Evolutionary conservation across 2,797 vertebrate genomes (phyloP), one percentile per base, ranked within the genome.

Genomic region (Sebastes minor): DNA sequence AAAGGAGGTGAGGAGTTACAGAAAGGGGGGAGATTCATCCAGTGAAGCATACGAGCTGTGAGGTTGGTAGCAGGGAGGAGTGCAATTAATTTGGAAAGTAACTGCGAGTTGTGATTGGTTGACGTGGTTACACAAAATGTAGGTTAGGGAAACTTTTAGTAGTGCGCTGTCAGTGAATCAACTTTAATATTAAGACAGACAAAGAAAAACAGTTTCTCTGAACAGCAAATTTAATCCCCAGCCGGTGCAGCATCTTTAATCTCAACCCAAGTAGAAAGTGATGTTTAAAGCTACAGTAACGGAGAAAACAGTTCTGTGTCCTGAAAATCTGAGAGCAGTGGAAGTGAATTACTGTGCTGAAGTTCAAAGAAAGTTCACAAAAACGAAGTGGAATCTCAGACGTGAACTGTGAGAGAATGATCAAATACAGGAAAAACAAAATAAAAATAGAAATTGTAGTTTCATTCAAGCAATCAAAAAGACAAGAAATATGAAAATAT

Each of bases 1-100:
- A 52, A 82, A 83, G 60, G 30, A 69, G 80, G 86, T 67, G 81
- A 81, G 60, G 65, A 80, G 84, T 62, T 83, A 76, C 38, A 88
- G 81, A 74, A 65, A 77, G 60, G 66, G 74, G 68, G 72, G 70
- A 38, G 56, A 76, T 66, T 85, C 55, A 81, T 20, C 18, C 55
- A 69, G 9, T 66, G 46, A 76, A 71, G 53, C 23, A 52, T 22
- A 73, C 1, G 11, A 60, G 27, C 22, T 60, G 76, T 53, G 61
- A 82, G 72, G 25, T 42, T 79, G 74, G 67, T 23, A 59, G 70
- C 71, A 76, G 75, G 52, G 64, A 83, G 28, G 57, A 67, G 30
- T 10, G 68, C 32, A 82, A 22, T n/a, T 38, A 5, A 70, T 69
- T 71, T 66, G 9, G 20, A 55, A 33, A 53, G 23, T 23, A 25